Conservation (phyloP, 2,888 invertebrate species). For the Elegia similella region DNA sequence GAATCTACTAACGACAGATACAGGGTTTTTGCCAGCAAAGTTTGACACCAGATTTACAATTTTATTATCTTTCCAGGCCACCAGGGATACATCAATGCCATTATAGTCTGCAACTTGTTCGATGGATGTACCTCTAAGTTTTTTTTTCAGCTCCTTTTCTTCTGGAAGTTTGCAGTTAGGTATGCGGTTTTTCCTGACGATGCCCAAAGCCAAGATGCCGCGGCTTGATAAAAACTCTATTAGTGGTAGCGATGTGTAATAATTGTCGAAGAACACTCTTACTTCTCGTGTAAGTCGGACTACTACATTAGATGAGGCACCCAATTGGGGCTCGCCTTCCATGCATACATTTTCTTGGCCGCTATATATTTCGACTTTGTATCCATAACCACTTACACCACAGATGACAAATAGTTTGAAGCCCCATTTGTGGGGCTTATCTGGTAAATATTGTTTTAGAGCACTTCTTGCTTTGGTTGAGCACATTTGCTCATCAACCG, state of each 20-base stretch:
- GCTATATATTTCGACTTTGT: conserved; percentile 42
- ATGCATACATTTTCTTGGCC: conserved; percentile 32
- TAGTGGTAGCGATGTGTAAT: conserved; percentile 10
- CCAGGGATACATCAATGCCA: conserved; percentile 5
- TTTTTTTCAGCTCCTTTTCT: conserved; percentile 27
- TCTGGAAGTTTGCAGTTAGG: conserved; percentile 39
- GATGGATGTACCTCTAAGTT: neutral
- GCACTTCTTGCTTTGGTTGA: no score
- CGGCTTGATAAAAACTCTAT: neutral
- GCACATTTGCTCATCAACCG: no score
- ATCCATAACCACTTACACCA: conserved; percentile 34
- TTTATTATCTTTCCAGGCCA: conserved; percentile 25
- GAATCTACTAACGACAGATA: conserved; percentile 18
- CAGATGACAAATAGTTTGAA: conserved; percentile 31
- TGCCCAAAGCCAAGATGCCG: conserved; percentile 4
- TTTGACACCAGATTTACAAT: conserved; percentile 33
- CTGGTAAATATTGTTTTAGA: no score
- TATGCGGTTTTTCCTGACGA: conserved; percentile 21
- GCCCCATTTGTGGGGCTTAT: conserved; percentile 49
- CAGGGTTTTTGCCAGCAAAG: conserved; percentile 24
- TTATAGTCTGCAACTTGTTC: conserved; percentile 6
- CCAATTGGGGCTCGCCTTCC: conserved; percentile 33
- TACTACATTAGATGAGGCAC: conserved; percentile 39
- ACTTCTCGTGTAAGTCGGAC: conserved; percentile 39
- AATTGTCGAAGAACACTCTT: conserved; percentile 32